Evolutionary conservation across 2,113 vertebrate species (phyloP), one percentile per base, ranked within the genome.

Genomic region (Aspiorhynchus laticeps): DNA sequence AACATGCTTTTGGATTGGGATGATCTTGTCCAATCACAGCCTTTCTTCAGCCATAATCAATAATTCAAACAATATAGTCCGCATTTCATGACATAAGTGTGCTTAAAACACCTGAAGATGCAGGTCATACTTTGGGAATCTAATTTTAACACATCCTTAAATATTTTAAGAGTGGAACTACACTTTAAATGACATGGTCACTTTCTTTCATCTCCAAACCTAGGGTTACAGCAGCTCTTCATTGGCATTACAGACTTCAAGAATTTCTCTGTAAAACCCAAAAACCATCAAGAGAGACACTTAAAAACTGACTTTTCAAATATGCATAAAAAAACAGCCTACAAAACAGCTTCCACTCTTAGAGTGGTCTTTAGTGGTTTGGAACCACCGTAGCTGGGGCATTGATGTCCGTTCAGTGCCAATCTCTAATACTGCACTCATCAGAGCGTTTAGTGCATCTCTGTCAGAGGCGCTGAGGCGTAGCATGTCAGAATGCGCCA

Each of bases 391-490:
- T n/a, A 67, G 26, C 41, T 51, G 43, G 10, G 41, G 59, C 61
- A 46, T 41, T 46, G 26, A 82, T 82, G 80, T 4, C 56, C 15
- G 36, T 81, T 71, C 63, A 71, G 65, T 83, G 81, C 81, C 81
- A 83, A 19, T 74, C 43, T 41, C 46, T 71, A 51, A 73, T 84
- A 36, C 82, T 84, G 67, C 46, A 73, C 82, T 56, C 67, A 73
- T 56, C 67, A 84, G 21, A 53, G 41, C 80, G 3, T 83, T 83
- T 69, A 69, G 28, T 69, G 63, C 76, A 78, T 46, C 56, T 83
- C 79, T 63, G 41, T 83, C 61, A 38, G 41, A 84, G 15, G 31
- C 21, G 82, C 65, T 53, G 43, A 21, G 9, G 46, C 3, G 46
- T 84, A 26, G 67, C 43, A 26, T 84, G 63, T 51, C 43, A 73